Percentiles rank a stretch among this genome's conserved stretches.
Evolutionary conservation across 2,888 invertebrate genomes (phyloP).

Genomic region (Athalia cordata): DNA sequence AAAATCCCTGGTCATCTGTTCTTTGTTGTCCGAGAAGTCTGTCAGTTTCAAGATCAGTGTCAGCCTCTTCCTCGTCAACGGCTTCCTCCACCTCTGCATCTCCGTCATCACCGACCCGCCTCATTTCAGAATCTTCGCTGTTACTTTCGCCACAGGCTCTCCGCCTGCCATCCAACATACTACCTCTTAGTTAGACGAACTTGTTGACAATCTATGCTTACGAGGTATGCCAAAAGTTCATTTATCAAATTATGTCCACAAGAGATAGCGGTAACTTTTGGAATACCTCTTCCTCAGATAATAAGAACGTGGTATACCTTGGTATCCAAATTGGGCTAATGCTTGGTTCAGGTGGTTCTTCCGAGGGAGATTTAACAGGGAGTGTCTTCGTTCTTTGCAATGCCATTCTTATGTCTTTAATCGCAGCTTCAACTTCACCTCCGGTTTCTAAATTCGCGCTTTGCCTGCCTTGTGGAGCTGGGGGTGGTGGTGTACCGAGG

Average conservation of each 20-base stretch:
- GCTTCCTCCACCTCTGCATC: constrained; percentile 69
- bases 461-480: constrained; percentile 70
- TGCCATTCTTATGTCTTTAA: constrained; percentile 89
- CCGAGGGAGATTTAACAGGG: constrained; percentile 75
- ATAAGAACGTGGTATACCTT: constrained; percentile 73
- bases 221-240: constrained; percentile 1
- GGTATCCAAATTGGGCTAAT: constrained; percentile 84
- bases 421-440: constrained; percentile 79
- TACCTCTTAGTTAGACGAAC: constrained; percentile 71
- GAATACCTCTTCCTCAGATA: constrained; percentile 44
- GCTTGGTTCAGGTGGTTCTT: constrained; percentile 74
- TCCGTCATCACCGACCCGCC: constrained; percentile 67
- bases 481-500: constrained; percentile 73
- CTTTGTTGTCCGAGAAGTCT: constrained; percentile 94
- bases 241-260: not conserved
- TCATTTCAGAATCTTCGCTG: constrained; percentile 69
- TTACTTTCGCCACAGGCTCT: constrained; percentile 70
- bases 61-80: constrained; percentile 84
- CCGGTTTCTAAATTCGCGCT: constrained; percentile 63
- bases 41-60: constrained; percentile 98
- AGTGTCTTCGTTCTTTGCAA: constrained; percentile 83
- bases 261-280: constrained; percentile 42
- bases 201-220: constrained; percentile 50
- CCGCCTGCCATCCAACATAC: constrained; percentile 72
- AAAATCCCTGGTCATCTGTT: constrained; percentile 94